A percentile compares a stretch with the other conserved stretches of the same genome.
phyloP scores from a whole-genome alignment of 2,113 vertebrate genomes.

The Leucopternis melanops region DNA sequence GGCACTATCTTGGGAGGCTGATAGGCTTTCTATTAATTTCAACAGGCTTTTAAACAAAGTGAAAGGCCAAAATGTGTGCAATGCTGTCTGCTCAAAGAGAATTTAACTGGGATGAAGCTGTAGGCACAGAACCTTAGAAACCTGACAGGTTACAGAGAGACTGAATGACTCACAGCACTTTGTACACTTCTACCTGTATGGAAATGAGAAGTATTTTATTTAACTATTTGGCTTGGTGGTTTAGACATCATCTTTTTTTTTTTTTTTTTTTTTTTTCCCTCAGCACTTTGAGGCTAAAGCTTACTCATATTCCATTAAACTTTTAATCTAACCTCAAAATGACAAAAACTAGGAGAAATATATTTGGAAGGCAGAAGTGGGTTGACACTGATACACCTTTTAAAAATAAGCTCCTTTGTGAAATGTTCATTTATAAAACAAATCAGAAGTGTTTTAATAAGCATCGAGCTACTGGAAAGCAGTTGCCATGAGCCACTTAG shows the following conservation, averaged over 20 bases:
- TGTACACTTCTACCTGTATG: neutral
- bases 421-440: neutral
- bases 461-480: neutral
- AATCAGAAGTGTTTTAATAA: neutral
- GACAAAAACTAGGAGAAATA: neutral
- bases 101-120: neutral
- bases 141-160: neutral
- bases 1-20: neutral
- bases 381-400: neutral
- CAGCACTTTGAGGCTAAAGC: neutral
- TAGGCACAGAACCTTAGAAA: neutral
- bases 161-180: neutral
- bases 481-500: neutral
- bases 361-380: neutral
- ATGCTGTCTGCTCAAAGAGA: neutral
- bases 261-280: neutral
- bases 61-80: neutral
- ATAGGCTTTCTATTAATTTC: neutral
- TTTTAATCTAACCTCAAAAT: neutral
- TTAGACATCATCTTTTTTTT: neutral
- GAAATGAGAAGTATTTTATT: neutral
- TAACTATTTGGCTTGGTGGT: neutral
- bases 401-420: neutral
- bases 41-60: neutral
- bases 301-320: neutral